Evolutionary conservation across 2,888 invertebrate genomes (phyloP), one percentile per base, ranked within the genome.

Genomic region (Melieria omissa): DNA sequence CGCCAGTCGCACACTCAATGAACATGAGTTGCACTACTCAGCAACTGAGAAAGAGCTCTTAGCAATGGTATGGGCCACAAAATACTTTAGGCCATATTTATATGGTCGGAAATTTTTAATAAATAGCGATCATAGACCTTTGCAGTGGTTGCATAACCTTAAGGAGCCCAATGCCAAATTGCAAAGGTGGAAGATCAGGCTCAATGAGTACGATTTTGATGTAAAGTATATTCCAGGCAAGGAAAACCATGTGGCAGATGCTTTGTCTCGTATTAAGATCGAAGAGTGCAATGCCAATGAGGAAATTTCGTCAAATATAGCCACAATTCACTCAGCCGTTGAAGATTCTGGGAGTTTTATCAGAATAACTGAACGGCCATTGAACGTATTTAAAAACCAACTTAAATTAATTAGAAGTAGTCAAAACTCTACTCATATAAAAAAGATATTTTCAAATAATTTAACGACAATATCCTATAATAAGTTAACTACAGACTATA

Each of bases 1-100:
- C 60, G 73, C 76, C 5, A 52, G 73, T 52, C 67, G 75, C 49
- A 74, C 75, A n/a, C 71, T 77, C 14, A 77, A 75, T 14, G 70
- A 77, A 4, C 74, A 76, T 65, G 76, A 75, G 45, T 29, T 42
- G 0, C 47, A 57, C 42, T 74, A 74, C 42, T 74, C 71, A 10
- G 65, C 73, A 5, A 76, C 73, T 29, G 72, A 76, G 52, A 74
- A 77, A 41, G 73, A 75, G 58, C 42, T 73, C 14, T 57, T 74
- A 9, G 70, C 69, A 10, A 74, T 74, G 14, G 72, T 77, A n/a
- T n/a, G n/a, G n/a, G n/a, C n/a, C n/a, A n/a, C n/a, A 29, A 29
- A 29, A 29, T 75, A 73, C 68, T 76, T 76, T 45, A 46, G 65
- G 6, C 71, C 74, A 41, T 74, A 75, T 54, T 47, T 74, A 29